Base-by-base conservation (phyloP, 2,888 invertebrate genomes). In the Cephus pygmeus region DNA sequence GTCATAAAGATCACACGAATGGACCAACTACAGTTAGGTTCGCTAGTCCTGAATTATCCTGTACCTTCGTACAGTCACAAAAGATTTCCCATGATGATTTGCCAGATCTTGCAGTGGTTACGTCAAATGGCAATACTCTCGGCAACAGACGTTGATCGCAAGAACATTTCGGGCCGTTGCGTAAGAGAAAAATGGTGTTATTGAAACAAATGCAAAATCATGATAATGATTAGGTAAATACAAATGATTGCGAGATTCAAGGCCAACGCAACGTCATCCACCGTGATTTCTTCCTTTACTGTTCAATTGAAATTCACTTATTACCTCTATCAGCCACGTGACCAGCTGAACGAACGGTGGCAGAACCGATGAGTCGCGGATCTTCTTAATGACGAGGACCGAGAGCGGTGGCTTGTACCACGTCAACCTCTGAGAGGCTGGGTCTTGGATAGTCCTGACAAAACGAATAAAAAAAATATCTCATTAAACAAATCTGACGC, bases 361-460 rank as follows among this genome's bases (percentile, higher is more conserved):
- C 83, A 98, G 93, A 73, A 99, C 97, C 69, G 96, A 95, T 12
- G 96, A 96, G 92, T 99, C 99, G 91, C 97, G 95, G 77, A 98
- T 97, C 92, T 99, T 99, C 93, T 98, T 98, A 92, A 99, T 98
- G 82, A 99, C 98, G 85, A 99, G 94, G 85, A 98, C 98, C n/a
- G 97, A 97, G 84, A 98, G 94, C 1, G 98, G 98, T 33, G 98
- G 97, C 92, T 98, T 98, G 94, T 98, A 97, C 99, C 99, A 99
- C 73, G 97, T 98, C 88, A 99, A 93, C 89, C 98, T 94, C 93
- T 98, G 98, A 90, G 98, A 98, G 89, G 98, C 98, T 71, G 98
- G 99, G 92, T 99, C 98, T 92, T 98, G 98, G 89, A 98, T 98
- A 92, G 98, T 97, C 97, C 97, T 97, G 93, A 56, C 92, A 81